Evolutionary conservation across 1,140 invertebrate species (phyloP).

Genomic region (Drosophila santomea): DNA sequence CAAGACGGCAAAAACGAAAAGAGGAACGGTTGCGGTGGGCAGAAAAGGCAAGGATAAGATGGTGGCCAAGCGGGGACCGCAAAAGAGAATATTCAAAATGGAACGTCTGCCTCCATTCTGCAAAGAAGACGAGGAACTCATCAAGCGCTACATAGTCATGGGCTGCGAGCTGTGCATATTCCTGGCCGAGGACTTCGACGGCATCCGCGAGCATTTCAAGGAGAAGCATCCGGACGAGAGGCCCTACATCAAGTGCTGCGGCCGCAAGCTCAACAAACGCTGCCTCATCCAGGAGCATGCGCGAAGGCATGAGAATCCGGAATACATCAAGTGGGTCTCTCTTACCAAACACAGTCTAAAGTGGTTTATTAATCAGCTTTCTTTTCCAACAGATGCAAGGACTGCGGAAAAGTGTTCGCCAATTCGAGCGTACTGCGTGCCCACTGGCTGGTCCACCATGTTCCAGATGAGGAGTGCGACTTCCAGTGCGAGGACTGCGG

Average conservation of each 20-base stretch:
- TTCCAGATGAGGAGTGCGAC: slow-evolving; percentile 71
- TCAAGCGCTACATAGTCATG: slow-evolving; percentile 78
- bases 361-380: not conserved
- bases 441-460: slow-evolving; percentile 72
- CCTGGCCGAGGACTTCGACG: slow-evolving; percentile 69
- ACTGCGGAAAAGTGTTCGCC: slow-evolving; percentile 76
- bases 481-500: slow-evolving; percentile 77
- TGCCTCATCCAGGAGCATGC: slow-evolving; percentile 75
- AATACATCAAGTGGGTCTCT: slow-evolving; percentile 70
- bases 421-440: slow-evolving; percentile 70
- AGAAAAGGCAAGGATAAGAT: slow-evolving; percentile 25
- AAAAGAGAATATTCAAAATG: slow-evolving; percentile 59
- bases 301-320: slow-evolving; percentile 72
- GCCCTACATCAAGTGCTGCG: slow-evolving; percentile 74
- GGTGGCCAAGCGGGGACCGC: slow-evolving; percentile 40
- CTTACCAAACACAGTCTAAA: not conserved
- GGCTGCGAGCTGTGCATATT: slow-evolving; percentile 77
- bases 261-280: slow-evolving; percentile 71
- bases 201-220: slow-evolving; percentile 73
- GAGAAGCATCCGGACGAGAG: slow-evolving; percentile 61
- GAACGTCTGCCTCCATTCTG: slow-evolving; percentile 67
- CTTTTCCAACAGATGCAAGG: slow-evolving; percentile 58
- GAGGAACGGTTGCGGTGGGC: slow-evolving; percentile 24
- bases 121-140: slow-evolving; percentile 74
- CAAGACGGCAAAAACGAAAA: slow-evolving; percentile 39